Conservation (phyloP, 2,888 invertebrate species). For the Rotaria magnacalcarata region DNA sequence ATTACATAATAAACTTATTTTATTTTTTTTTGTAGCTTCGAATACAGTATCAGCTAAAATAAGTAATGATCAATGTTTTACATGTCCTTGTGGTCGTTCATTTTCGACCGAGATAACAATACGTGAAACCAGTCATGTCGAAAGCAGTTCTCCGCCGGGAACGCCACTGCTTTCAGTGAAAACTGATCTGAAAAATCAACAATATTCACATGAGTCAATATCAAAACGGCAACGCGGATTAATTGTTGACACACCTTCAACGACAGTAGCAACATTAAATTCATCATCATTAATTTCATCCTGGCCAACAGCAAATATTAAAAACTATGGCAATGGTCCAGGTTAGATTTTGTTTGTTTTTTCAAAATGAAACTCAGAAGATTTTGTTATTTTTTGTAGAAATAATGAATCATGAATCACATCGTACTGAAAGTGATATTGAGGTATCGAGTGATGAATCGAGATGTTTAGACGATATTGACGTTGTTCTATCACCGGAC, state of each 20-base stretch:
- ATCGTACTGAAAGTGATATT: slow-evolving; percentile 28
- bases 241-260: neutral
- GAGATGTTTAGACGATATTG: neutral
- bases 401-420: neutral
- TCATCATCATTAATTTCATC: neutral
- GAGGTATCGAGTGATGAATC: slow-evolving; percentile 36
- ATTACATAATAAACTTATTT: neutral
- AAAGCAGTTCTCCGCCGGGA: neutral
- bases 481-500: neutral
- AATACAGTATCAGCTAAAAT: neutral
- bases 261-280: neutral
- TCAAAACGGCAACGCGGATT: neutral
- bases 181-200: neutral
- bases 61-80: neutral
- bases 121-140: neutral
- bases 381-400: neutral
- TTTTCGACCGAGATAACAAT: slow-evolving; percentile 4
- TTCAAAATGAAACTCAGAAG: too few species aligned
- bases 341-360: neutral
- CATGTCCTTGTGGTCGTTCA: slow-evolving; percentile 10
- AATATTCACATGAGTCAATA: neutral
- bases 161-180: neutral
- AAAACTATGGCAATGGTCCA: neutral
- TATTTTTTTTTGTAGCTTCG: neutral
- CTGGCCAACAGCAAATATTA: neutral